Evolutionary conservation across 2,797 vertebrate genomes (phyloP).

Genomic region (Sebastes trivittatus): DNA sequence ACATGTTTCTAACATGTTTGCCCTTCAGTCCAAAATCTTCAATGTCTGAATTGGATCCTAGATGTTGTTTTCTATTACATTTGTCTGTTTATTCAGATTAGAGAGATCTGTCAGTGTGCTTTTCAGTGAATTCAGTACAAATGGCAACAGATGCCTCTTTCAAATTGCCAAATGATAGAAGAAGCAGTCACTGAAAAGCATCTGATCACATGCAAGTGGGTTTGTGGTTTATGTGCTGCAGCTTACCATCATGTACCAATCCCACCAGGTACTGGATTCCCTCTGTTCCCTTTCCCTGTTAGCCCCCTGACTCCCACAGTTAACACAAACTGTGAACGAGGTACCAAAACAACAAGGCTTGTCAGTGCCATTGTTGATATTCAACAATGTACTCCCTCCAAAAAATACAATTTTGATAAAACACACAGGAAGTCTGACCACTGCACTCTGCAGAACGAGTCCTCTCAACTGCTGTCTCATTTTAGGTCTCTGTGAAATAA

Average conservation of each 20-base stretch:
- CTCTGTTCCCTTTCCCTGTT: slow-evolving; percentile 90
- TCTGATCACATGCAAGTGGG: slow-evolving; percentile 55
- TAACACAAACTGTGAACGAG: slow-evolving; percentile 93
- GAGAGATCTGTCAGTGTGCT: slow-evolving; percentile 53
- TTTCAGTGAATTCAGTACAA: slow-evolving; percentile 55
- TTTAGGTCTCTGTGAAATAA: neutral
- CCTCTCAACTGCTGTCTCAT: slow-evolving; percentile 61
- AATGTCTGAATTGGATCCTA: slow-evolving; percentile 33
- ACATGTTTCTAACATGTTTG: slow-evolving; percentile 72
- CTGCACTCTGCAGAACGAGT: slow-evolving; percentile 25
- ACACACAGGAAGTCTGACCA: slow-evolving; percentile 28
- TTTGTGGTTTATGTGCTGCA: slow-evolving; percentile 79
- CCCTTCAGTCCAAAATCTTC: slow-evolving; percentile 54
- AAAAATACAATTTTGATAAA: slow-evolving; percentile 30
- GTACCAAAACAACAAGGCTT: slow-evolving; percentile 86
- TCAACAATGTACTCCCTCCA: slow-evolving; percentile 89
- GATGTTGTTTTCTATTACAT: slow-evolving; percentile 22
- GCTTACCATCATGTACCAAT: slow-evolving; percentile 84
- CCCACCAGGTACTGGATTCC: slow-evolving; percentile 81
- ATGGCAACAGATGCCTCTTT: neutral
- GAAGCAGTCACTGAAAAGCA: slow-evolving; percentile 69
- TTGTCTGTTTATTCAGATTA: slow-evolving; percentile 57
- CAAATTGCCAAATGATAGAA: neutral
- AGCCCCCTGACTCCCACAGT: slow-evolving; percentile 90
- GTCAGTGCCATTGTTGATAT: slow-evolving; percentile 89